A percentile compares a stretch with the other conserved stretches of the same genome.
These are phyloP conservation scores for Catharus minimus DNA, from an alignment of 2,113 vertebrate species.

Conservation along the genomic window DNA sequence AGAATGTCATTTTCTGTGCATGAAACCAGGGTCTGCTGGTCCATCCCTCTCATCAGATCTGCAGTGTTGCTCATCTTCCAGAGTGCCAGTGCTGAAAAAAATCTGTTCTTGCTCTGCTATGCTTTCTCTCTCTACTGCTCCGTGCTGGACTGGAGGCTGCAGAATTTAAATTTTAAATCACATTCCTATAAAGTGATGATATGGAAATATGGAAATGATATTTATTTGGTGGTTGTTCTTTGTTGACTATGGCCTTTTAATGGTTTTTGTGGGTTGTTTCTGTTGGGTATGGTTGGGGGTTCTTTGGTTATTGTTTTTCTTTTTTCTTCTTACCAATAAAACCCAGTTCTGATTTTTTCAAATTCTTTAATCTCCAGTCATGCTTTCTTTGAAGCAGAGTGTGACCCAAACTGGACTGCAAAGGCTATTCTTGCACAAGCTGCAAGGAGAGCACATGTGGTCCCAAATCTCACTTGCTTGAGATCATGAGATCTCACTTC, in stretches of 20 bases:
- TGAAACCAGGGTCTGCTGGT: background rate
- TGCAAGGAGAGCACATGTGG: background rate
- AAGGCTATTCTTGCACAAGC: background rate
- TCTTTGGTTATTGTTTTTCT: background rate
- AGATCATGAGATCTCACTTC: background rate
- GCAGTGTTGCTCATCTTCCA: background rate
- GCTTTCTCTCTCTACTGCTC: background rate
- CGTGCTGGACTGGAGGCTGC: background rate
- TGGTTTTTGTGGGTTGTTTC: background rate
- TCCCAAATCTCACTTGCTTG: background rate
- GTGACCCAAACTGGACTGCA: background rate
- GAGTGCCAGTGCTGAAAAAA: background rate
- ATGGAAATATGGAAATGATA: background rate
- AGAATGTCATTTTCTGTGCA: accelerated
- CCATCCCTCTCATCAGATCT: background rate
- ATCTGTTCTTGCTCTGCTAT: background rate
- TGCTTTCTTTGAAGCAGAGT: background rate
- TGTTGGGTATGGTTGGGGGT: background rate
- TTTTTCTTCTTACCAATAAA: background rate
- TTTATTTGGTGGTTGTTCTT: background rate
- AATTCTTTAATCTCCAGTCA: background rate
- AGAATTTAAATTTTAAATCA: background rate
- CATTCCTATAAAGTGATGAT: background rate
- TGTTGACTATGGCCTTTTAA: background rate
- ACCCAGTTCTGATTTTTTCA: background rate